These are phyloP conservation scores for Zele albiditarsus DNA, from an alignment of 2,888 invertebrate species.

Conservation along the genomic window DNA sequence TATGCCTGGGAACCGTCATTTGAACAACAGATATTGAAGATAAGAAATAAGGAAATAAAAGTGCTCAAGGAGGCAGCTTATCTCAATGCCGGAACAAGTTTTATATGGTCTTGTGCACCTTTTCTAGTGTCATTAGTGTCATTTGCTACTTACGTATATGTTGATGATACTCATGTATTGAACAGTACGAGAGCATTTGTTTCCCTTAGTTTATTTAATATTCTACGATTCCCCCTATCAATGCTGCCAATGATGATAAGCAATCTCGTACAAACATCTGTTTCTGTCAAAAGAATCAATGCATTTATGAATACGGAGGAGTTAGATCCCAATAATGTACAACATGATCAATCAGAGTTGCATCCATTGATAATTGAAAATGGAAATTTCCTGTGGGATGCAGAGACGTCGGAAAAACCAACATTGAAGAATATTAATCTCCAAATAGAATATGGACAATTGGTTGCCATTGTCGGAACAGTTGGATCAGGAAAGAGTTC, in stretches of 20 bases:
- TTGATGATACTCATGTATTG: slow-evolving; percentile 87
- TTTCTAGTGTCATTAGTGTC: slow-evolving; percentile 94
- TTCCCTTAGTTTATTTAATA: slow-evolving; percentile 97
- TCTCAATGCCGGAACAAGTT: slow-evolving; percentile 90
- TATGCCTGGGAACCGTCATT: slow-evolving; percentile 98
- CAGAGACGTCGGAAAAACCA: slow-evolving; percentile 76
- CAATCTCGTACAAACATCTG: slow-evolving; percentile 90
- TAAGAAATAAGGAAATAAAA: slow-evolving; percentile 90
- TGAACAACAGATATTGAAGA: slow-evolving; percentile 88
- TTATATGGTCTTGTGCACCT: slow-evolving; percentile 96
- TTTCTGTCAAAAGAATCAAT: slow-evolving; percentile 93
- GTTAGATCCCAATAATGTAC: slow-evolving; percentile 84
- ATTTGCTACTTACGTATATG: slow-evolving; percentile 91
- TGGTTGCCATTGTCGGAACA: slow-evolving; percentile 79
- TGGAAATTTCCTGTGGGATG: slow-evolving; percentile 92
- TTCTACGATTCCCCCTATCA: slow-evolving; percentile 95
- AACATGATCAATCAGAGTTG: slow-evolving; percentile 84
- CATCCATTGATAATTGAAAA: slow-evolving; percentile 88
- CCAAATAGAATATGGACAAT: slow-evolving; percentile 73
- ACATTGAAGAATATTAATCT: slow-evolving; percentile 81
- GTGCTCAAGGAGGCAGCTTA: slow-evolving; percentile 92
- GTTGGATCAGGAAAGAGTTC: slow-evolving; percentile 87
- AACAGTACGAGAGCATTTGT: slow-evolving; percentile 95
- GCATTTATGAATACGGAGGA: slow-evolving; percentile 95
- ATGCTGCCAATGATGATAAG: slow-evolving; percentile 97